Conservation (phyloP, 2,113 vertebrate species). For the Zeus faber region DNA sequence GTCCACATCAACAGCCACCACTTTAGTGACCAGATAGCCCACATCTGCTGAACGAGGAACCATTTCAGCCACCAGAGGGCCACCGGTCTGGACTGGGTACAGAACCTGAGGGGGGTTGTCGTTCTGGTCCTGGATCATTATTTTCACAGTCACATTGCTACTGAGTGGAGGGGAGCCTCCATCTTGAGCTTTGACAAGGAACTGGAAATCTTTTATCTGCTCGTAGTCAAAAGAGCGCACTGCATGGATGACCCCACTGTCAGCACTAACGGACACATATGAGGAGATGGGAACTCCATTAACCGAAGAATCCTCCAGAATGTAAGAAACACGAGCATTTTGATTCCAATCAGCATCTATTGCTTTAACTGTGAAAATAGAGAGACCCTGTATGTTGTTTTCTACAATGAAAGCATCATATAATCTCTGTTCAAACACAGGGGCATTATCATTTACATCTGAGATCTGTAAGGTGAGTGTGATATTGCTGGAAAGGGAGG, state of each 20-base stretch:
- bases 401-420: constrained; percentile 56
- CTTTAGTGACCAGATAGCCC: constrained; percentile 60
- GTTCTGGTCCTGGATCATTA: constrained; percentile 39
- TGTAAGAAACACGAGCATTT: constrained; percentile 81
- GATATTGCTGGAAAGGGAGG: constrained; percentile 52
- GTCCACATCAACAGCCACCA: too few species aligned
- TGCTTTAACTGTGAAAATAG: constrained; percentile 66
- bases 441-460: constrained; percentile 66
- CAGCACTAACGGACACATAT: constrained; percentile 80
- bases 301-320: constrained; percentile 68
- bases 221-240: constrained; percentile 81
- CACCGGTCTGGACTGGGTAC: too few species aligned
- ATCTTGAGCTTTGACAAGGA: constrained; percentile 44
- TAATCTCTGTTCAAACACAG: constrained; percentile 49
- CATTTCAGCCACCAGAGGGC: too few species aligned
- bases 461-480: constrained; percentile 52
- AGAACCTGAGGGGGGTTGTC: too few species aligned
- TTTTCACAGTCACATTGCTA: constrained; percentile 46
- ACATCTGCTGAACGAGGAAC: constrained; percentile 58
- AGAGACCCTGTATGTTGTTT: constrained; percentile 67
- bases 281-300: constrained; percentile 71
- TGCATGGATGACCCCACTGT: constrained; percentile 78
- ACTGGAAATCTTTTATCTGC: too few species aligned
- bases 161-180: constrained; percentile 6
- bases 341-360: constrained; percentile 69